These are phyloP conservation scores for Drepana arcuata DNA, from an alignment of 1,140 invertebrate genomes.

Conservation along the genomic window DNA sequence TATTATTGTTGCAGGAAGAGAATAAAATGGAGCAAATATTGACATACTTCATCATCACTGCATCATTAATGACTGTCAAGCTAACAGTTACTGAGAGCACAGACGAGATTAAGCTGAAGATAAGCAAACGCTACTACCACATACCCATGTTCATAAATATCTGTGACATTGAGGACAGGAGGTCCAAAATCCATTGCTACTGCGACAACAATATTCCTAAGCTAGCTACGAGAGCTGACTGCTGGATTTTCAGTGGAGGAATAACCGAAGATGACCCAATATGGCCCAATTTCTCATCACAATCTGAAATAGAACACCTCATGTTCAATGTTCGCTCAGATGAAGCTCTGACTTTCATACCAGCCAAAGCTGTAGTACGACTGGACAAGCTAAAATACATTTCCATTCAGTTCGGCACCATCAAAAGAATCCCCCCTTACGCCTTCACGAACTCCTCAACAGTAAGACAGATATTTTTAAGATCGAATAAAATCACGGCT, in stretches of 20 bases:
- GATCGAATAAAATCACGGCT: slow-evolving; percentile 77
- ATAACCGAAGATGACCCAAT: slow-evolving; percentile 76
- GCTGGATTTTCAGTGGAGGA: slow-evolving; percentile 77
- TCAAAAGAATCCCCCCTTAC: slow-evolving; percentile 77
- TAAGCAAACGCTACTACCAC: slow-evolving; percentile 45
- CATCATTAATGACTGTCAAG: slow-evolving; percentile 49
- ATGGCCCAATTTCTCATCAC: slow-evolving; percentile 81
- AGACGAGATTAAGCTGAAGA: slow-evolving; percentile 46
- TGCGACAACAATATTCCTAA: slow-evolving; percentile 57
- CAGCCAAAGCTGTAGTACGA: slow-evolving; percentile 77
- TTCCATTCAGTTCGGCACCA: slow-evolving; percentile 79
- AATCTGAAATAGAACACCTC: slow-evolving; percentile 77
- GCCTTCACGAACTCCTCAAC: slow-evolving; percentile 81
- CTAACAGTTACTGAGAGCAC: slow-evolving; percentile 50
- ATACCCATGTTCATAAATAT: slow-evolving; percentile 57
- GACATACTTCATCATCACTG: slow-evolving; percentile 55
- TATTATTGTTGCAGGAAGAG: slow-evolving; percentile 56
- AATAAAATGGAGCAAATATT: slow-evolving; percentile 43
- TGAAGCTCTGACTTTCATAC: slow-evolving; percentile 78
- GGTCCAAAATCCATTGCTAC: slow-evolving; percentile 64
- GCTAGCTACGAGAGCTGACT: slow-evolving; percentile 67
- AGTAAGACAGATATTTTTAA: slow-evolving; percentile 78
- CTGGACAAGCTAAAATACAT: slow-evolving; percentile 77
- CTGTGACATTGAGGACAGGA: slow-evolving; percentile 56
- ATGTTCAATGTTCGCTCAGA: slow-evolving; percentile 78